Base-by-base conservation (phyloP, 1,140 invertebrate genomes). In the Pollicipes pollicipes region DNA sequence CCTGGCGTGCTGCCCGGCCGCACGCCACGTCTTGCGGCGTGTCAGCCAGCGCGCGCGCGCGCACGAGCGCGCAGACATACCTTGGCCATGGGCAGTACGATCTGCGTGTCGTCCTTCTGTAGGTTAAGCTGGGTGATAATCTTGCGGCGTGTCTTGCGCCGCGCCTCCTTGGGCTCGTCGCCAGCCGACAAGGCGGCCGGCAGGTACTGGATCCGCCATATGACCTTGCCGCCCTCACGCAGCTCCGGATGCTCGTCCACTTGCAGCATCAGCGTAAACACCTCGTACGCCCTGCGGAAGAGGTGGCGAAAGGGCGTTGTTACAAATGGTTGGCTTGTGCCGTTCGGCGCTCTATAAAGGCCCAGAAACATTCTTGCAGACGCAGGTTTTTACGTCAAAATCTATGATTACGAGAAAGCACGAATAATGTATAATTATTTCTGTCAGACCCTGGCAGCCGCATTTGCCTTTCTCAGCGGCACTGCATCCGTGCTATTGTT, bases 101-200 rank as follows among this genome's bases (percentile, higher is more conserved):
- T 90, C 80, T 96, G 91, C 63, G 94, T 92, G 77, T 95, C 90
- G 78, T 97, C 93, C 79, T 95, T 95, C 77, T 94, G 90, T 74
- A 95, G 90, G 77, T 94, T 90, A 4, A 95, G 83, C 73, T 89
- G 83, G 6, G 90, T 88, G 67, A 88, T 87, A n/a, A 90, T 79
- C 77, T 90, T 92, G 64, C 83, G 85, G 78, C 80, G 76, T 80
- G 16, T 78, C 80, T 58, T 77, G 79, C 74, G 78, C 78, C 72
- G 79, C 76, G 63, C 79, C 78, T 72, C 79, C 76, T 76, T 82
- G 80, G 75, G 82, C 79, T 76, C 73, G 58, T 75, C 71, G 73
- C 77, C 76, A 58, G 74, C 32, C 67, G 76, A 67, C 70, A 75
- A 73, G 67, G 75, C 75, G 90, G 88, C 68, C 86, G 35, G 82